Evolutionary conservation across 2,797 vertebrate species (phyloP).

Genomic region (Scolopax bukidnonensis): DNA sequence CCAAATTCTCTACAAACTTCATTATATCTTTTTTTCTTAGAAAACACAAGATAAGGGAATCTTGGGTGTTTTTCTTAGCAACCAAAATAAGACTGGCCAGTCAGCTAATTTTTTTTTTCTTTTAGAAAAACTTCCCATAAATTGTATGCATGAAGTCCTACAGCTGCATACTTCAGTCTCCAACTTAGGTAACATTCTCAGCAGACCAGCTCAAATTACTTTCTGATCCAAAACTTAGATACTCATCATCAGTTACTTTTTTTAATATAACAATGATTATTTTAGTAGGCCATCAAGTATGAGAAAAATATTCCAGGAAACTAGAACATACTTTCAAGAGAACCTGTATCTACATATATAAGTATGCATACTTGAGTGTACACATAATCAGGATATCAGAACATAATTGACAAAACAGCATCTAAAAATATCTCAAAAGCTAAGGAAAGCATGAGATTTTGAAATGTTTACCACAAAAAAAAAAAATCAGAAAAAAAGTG

Average conservation of each 20-base stretch:
- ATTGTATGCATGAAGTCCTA: neutral
- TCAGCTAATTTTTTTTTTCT: neutral
- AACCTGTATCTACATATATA: fast-evolving
- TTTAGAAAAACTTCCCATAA: neutral
- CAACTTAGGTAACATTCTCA: neutral
- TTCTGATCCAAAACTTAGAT: neutral
- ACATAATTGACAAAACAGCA: neutral
- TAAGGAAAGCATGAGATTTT: neutral
- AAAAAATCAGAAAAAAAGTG: fast-evolving
- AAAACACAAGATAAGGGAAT: neutral
- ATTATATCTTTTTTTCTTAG: neutral
- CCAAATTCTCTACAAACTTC: neutral
- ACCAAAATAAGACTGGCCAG: neutral
- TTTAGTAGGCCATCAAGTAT: neutral
- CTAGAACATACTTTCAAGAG: neutral
- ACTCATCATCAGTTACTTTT: fast-evolving
- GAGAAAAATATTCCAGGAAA: neutral
- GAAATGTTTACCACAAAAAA: neutral
- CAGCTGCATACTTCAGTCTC: neutral
- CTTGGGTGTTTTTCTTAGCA: neutral
- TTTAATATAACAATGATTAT: neutral
- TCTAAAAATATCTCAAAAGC: neutral
- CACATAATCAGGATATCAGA: neutral
- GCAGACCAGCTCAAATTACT: neutral
- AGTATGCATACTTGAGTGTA: neutral